phyloP scores from a whole-genome alignment of 2,113 vertebrate genomes.

The Hemibagrus wyckioides region DNA sequence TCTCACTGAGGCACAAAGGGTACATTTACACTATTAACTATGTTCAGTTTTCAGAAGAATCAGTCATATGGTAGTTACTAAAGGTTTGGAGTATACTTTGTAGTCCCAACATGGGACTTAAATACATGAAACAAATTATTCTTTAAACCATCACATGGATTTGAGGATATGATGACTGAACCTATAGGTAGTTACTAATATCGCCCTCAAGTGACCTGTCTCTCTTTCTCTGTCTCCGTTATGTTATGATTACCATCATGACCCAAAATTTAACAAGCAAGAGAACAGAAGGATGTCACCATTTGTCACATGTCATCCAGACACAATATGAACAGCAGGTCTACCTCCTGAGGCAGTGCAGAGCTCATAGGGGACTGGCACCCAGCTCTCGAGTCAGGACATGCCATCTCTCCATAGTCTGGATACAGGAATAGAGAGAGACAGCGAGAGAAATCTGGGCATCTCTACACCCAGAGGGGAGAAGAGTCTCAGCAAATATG shows the following conservation, averaged over 20 bases:
- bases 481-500: slow-evolving; percentile 57
- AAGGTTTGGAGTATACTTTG: neutral
- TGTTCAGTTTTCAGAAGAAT: neutral
- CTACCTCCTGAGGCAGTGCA: slow-evolving; percentile 63
- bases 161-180: neutral
- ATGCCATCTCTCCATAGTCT: slow-evolving; percentile 69
- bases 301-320: slow-evolving; percentile 74
- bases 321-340: slow-evolving; percentile 73
- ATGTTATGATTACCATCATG: slow-evolving; percentile 64
- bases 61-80: neutral
- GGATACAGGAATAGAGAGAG: slow-evolving; percentile 45
- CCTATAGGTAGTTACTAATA: slow-evolving; percentile 25
- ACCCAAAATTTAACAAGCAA: slow-evolving; percentile 63
- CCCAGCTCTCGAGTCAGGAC: slow-evolving; percentile 59
- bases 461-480: slow-evolving; percentile 60
- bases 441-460: slow-evolving; percentile 53
- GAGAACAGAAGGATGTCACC: slow-evolving; percentile 72
- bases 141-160: neutral
- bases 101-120: neutral
- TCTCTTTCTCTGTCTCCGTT: slow-evolving; percentile 42
- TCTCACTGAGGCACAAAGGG: slow-evolving; percentile 60
- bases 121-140: neutral
- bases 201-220: slow-evolving; percentile 9
- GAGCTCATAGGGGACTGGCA: slow-evolving; percentile 20
- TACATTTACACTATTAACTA: slow-evolving; percentile 1